phyloP scores from a whole-genome alignment of 2,113 vertebrate species.

The Ammodytes dubius region DNA sequence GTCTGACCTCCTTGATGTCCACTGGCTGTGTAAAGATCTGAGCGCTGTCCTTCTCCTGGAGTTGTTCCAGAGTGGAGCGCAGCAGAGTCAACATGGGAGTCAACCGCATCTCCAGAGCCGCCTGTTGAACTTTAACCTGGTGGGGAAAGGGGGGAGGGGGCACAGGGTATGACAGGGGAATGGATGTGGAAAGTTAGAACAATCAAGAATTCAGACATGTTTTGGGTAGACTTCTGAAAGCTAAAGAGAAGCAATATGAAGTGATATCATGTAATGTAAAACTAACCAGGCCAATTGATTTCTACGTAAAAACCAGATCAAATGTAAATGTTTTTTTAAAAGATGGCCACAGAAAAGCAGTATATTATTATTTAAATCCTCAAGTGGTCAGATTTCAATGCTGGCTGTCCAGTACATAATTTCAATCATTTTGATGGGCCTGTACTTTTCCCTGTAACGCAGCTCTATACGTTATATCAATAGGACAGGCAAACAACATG shows the following conservation, averaged over 20 bases:
- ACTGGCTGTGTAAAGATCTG: conserved; percentile 95
- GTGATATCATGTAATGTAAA: not conserved
- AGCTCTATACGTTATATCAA: not conserved
- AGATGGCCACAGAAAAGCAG: conserved; percentile 1
- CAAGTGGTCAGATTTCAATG: not conserved
- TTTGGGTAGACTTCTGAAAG: not conserved
- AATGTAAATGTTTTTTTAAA: not conserved
- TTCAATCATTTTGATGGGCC: not conserved
- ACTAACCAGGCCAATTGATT: not conserved
- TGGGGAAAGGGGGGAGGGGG: not conserved
- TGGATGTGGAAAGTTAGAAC: not conserved
- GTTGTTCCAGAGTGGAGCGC: conserved; percentile 93
- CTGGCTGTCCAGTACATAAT: not conserved
- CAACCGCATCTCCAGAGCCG: conserved; percentile 93
- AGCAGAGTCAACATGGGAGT: conserved; percentile 93
- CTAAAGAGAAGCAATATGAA: not conserved
- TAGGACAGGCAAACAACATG: not conserved
- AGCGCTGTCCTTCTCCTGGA: conserved; percentile 95
- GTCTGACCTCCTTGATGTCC: conserved; percentile 90
- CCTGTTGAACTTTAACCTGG: conserved; percentile 94
- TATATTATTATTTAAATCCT: not conserved
- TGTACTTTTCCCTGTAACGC: not conserved
- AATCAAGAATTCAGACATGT: not conserved
- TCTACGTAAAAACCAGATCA: not conserved
- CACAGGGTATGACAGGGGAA: not conserved